phyloP scores from a whole-genome alignment of 1,140 invertebrate genomes.

The Adoxophyes honmai region DNA sequence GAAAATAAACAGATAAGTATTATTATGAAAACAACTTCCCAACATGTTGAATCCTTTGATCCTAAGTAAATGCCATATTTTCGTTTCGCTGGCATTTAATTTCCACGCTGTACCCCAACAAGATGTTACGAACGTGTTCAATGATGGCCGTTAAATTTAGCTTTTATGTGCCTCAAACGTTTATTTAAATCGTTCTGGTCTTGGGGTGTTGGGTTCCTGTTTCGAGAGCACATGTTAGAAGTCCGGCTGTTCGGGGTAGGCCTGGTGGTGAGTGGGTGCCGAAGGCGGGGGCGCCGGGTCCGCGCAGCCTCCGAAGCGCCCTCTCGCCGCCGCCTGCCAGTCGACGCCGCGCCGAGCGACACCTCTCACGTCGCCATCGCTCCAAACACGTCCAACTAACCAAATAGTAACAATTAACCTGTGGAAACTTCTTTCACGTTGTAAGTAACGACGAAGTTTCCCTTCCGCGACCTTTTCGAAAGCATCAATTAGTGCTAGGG shows the following conservation, averaged over 20 bases:
- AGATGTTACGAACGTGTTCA: background rate
- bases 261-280: constrained; percentile 48
- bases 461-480: constrained; percentile 44
- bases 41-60: background rate
- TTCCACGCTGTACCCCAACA: background rate
- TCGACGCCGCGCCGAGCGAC: constrained; percentile 57
- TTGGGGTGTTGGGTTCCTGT: constrained; percentile 30
- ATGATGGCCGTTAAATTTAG: too few relatives aligned
- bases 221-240: constrained; percentile 62
- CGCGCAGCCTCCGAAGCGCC: constrained; percentile 65
- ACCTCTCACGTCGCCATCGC: constrained; percentile 41
- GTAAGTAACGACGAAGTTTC: constrained; percentile 48
- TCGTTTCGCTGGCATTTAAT: background rate
- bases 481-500: constrained; percentile 27
- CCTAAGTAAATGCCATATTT: constrained; percentile 3
- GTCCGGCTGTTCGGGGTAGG: constrained; percentile 66
- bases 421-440: constrained; percentile 41
- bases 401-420: constrained; percentile 58
- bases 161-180: too few relatives aligned
- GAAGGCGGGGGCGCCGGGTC: constrained; percentile 60
- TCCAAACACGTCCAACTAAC: constrained; percentile 37
- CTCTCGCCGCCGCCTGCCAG: constrained; percentile 47
- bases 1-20: background rate
- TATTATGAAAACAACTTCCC: background rate
- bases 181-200: constrained; percentile 20